Base-by-base conservation (phyloP, 2,888 invertebrate species). In the Orthosia incerta region DNA sequence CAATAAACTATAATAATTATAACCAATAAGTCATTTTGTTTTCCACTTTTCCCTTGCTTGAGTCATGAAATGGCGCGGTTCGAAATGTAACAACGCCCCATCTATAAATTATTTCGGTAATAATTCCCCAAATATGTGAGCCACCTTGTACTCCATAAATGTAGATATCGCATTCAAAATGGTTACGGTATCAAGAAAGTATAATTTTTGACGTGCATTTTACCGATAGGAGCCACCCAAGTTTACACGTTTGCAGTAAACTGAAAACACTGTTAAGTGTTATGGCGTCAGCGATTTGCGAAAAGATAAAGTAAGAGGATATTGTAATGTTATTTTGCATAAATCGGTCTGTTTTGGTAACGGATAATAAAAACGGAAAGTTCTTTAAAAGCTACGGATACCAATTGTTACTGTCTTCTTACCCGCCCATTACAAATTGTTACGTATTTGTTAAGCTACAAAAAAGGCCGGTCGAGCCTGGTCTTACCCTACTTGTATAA, bases 401-500 rank as follows among this genome's bases (percentile, higher is more conserved):
- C 68, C 67, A 79, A 74, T 79, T 72, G 51, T 74, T 51, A 61
- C 39, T 18, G 65, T 56, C 59, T 62, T 62, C 60, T 61, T 55
- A 63, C 55, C 57, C 59, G 46, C 18, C 59, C 31, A 73, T 73
- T 76, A 74, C 56, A 67, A 61, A 64, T 46, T 61, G 66, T 73
- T 77, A 80, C 74, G 64, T 66, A 71, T 83, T 64, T 71, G 48
- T 76, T n/a, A 64, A 45, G 66, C 65, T 69, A 81, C 56, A 75
- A 84, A 83, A 82, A 84, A 76, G 66, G 69, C 73, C 55, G 13
- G 65, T 72, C 23, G 70, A 61, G 61, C 26, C 68, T 56, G 65
- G 78, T 75, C 39, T 76, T 83, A 77, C 74, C 80, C 82, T 80
- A 76, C 83, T 87, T 81, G 80, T 80, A 50, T 76, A 76, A 84